phyloP scores from a whole-genome alignment of 2,113 vertebrate genomes.

The Mirounga angustirostris region DNA sequence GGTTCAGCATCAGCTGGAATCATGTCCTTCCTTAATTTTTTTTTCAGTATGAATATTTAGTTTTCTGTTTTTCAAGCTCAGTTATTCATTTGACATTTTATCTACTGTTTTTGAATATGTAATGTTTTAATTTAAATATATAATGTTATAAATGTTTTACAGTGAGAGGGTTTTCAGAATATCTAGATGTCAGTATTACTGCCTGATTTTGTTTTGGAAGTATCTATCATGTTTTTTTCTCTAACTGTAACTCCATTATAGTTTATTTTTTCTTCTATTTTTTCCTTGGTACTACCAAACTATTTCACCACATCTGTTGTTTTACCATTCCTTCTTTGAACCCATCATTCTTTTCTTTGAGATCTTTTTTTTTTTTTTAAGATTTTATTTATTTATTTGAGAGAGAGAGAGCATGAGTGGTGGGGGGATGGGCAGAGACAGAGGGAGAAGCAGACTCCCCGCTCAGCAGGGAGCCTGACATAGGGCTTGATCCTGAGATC shows the following conservation, averaged over 20 bases:
- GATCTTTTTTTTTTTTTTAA: not conserved
- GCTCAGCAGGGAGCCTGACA: not conserved
- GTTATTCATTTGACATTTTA: not conserved
- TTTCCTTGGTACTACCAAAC: not conserved
- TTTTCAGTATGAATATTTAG: not conserved
- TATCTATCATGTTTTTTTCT: not conserved
- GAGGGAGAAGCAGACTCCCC: not conserved
- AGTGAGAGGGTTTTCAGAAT: not conserved
- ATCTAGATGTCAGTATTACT: not conserved
- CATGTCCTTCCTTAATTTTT: not conserved
- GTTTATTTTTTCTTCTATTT: not conserved
- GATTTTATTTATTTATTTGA: not conserved
- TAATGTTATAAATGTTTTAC: not conserved
- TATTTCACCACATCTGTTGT: not conserved
- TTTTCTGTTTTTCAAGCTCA: not conserved
- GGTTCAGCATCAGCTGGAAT: not conserved
- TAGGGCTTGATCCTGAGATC: not conserved
- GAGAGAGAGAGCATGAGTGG: not conserved
- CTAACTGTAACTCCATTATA: not conserved
- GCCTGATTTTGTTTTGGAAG: not conserved
- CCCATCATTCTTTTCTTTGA: not conserved
- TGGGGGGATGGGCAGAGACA: not conserved
- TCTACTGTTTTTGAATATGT: not conserved
- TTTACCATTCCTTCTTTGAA: not conserved
- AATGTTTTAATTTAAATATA: not conserved